Evolutionary conservation across 2,888 invertebrate species (phyloP).

Genomic region (Morpho achilles): DNA sequence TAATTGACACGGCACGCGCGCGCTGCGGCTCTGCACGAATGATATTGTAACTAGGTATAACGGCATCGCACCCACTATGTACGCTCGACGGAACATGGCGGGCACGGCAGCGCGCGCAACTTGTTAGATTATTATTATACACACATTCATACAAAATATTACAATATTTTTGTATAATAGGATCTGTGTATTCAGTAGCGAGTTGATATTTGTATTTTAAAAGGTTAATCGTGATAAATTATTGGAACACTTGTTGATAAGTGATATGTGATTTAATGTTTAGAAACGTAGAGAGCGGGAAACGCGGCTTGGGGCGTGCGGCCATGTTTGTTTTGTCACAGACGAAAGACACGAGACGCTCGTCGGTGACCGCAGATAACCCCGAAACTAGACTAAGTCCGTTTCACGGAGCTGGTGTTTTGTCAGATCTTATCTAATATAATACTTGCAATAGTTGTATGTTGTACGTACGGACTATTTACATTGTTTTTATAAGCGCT

Average conservation of each 20-base stretch:
- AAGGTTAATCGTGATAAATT: constrained; percentile 50
- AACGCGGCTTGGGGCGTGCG: constrained; percentile 68
- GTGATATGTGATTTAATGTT: constrained; percentile 57
- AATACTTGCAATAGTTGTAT: too few relatives aligned
- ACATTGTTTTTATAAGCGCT: too few relatives aligned
- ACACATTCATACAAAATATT: constrained; percentile 67
- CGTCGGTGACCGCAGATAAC: constrained; percentile 15
- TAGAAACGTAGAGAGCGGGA: constrained; percentile 39
- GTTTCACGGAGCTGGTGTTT: too few relatives aligned
- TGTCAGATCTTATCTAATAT: too few relatives aligned
- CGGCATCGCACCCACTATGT: constrained; percentile 17
- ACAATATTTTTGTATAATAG: constrained; percentile 77
- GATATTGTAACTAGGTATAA: constrained; percentile 19
- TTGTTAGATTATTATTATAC: constrained; percentile 63
- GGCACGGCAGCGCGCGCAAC: constrained; percentile 63
- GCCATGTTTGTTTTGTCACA: constrained; percentile 46
- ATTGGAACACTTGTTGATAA: constrained; percentile 49
- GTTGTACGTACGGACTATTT: too few relatives aligned
- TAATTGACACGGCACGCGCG: constrained; percentile 57
- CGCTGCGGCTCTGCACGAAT: constrained; percentile 48
- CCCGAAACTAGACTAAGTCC: background rate
- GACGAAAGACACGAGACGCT: constrained; percentile 6
- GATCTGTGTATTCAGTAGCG: constrained; percentile 70
- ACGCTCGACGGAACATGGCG: constrained; percentile 21
- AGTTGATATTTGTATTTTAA: constrained; percentile 71